Evolutionary conservation across 2,113 vertebrate species (phyloP).

Genomic region (Manacus vitellinus): DNA sequence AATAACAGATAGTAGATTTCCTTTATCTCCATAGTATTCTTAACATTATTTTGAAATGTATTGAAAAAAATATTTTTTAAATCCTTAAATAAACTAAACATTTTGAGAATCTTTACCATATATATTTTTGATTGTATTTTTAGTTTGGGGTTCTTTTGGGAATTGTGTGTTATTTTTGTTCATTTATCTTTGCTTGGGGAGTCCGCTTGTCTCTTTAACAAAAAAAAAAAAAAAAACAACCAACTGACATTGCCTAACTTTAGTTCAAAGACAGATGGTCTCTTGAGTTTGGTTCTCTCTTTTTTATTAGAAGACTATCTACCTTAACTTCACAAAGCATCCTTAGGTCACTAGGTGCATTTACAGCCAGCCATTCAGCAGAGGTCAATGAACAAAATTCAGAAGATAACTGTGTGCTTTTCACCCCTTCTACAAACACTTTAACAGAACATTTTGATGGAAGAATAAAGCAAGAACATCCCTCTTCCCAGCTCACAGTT

Average conservation of each 20-base stretch:
- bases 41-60: not conserved
- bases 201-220: not conserved
- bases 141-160: fast-evolving
- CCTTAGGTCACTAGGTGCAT: not conserved
- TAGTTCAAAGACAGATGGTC: not conserved
- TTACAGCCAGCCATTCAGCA: not conserved
- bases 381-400: not conserved
- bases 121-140: not conserved
- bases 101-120: not conserved
- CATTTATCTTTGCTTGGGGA: not conserved
- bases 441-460: not conserved
- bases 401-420: not conserved
- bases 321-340: not conserved
- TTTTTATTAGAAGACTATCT: not conserved
- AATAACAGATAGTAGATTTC: not conserved
- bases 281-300: not conserved
- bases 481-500: not conserved
- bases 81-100: not conserved
- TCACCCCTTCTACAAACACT: not conserved
- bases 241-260: not conserved
- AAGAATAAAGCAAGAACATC: not conserved
- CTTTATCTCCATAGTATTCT: not conserved
- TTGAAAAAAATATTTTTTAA: not conserved
- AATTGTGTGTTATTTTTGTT: not conserved
- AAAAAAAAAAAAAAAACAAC: not conserved